These are phyloP conservation scores for Ophion costatus DNA, from an alignment of 2,888 invertebrate genomes.

Conservation along the genomic window DNA sequence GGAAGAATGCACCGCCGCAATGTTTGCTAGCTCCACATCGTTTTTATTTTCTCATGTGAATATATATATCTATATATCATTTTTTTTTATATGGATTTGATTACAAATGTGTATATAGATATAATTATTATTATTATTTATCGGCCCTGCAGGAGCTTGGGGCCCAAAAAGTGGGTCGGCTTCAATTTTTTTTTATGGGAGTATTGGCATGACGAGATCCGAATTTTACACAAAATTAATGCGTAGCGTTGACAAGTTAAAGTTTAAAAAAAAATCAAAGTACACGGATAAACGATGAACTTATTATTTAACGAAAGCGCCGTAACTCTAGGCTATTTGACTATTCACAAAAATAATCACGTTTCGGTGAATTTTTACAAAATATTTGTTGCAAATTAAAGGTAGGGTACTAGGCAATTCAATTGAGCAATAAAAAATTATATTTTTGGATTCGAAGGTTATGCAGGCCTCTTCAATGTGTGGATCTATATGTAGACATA, in stretches of 20 bases:
- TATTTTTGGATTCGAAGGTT: too few relatives aligned
- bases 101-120: not conserved
- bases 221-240: not conserved
- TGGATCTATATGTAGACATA: too few relatives aligned
- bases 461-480: too few relatives aligned
- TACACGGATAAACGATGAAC: not conserved
- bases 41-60: conserved; percentile 6
- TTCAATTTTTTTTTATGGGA: not conserved
- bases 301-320: not conserved
- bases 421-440: too few relatives aligned
- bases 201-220: not conserved
- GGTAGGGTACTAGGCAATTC: too few relatives aligned
- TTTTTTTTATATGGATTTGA: not conserved
- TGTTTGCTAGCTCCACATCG: conserved; percentile 1
- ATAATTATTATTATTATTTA: not conserved
- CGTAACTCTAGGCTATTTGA: too few relatives aligned
- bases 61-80: too few relatives aligned
- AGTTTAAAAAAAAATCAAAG: not conserved
- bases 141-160: not conserved
- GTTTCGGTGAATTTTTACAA: too few relatives aligned
- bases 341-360: too few relatives aligned
- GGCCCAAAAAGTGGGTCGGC: not conserved
- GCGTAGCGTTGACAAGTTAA: not conserved
- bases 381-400: too few relatives aligned
- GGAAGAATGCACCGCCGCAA: conserved; percentile 45